Evolutionary conservation across 2,888 invertebrate species (phyloP), one percentile per base, ranked within the genome.

Genomic region (Callyntrura guangdongensis): DNA sequence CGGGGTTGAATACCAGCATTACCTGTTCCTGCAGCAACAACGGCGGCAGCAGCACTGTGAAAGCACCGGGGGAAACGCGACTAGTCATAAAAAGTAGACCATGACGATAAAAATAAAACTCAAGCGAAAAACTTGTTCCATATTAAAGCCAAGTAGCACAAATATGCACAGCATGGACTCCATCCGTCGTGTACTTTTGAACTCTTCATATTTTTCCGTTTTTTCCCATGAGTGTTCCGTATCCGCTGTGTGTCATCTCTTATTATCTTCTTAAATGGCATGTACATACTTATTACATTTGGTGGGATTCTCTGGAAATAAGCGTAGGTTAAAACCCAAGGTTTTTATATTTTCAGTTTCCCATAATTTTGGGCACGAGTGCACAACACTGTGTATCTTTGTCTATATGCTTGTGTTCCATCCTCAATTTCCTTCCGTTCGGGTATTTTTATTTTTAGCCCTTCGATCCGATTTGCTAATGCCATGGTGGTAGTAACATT

Each of bases 261-360:
- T 56, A 87, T 86, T 86, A 87, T 67, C 87, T 69, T 22, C 53
- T 69, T 87, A 87, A 87, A 81, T 87, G 69, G 56, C 69, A 87
- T 81, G 36, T 61, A 36, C 20, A 49, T 87, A 87, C 36, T 36
- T 36, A 36, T 2, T 36, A 36, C 36, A 36, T 36, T 36, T 36
- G 36, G 74, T 85, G 22, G 72, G 45, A 87, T 72, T 82, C 82
- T 53, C 25, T 9, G 74, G 56, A 61, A 59, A 82, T 36, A 59
- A 72, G 53, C 53, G 17, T 20, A 36, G 53, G 53, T 36, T 27
- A 27, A 72, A 74, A 74, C 47, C 74, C 20, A 17, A 22, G 1
- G 6, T 20, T 74, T 74, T 74, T 17, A 69, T 17, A 53, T 22
- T 86, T 74, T 86, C 49, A 6, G 64, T 64, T 25, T 22, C 5